Conservation (phyloP, 2,888 invertebrate genomes). For the Oasisia sp. region DNA sequence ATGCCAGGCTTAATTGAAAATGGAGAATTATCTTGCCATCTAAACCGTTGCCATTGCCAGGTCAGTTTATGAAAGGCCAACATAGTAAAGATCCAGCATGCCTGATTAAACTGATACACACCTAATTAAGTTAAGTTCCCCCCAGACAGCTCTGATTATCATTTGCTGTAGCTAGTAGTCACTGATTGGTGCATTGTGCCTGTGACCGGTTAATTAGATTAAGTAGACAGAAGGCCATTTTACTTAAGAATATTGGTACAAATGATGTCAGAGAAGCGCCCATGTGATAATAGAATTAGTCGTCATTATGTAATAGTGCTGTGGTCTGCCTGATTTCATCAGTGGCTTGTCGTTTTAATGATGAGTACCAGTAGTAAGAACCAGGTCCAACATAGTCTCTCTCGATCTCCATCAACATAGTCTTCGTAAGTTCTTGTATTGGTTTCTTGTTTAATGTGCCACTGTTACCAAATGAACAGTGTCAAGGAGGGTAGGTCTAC, state of each 20-base stretch:
- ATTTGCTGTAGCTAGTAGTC: background rate
- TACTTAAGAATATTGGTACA: background rate
- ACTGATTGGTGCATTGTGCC: background rate
- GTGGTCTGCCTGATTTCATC: background rate
- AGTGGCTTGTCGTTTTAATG: background rate
- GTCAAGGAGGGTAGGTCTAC: too few species aligned
- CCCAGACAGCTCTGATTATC: background rate
- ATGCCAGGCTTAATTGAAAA: background rate
- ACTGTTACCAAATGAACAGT: too few species aligned
- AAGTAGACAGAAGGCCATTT: background rate
- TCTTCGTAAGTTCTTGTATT: background rate
- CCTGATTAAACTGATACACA: slow-evolving; percentile 10
- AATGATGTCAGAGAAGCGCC: background rate
- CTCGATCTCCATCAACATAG: background rate
- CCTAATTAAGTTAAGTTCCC: background rate
- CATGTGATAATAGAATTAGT: background rate
- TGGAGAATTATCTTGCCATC: background rate
- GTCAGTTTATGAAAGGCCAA: background rate
- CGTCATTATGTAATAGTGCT: background rate
- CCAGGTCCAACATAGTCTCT: too few species aligned
- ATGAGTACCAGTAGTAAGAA: background rate
- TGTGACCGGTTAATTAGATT: background rate
- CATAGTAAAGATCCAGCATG: background rate
- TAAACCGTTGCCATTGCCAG: background rate
- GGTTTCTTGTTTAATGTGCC: too few species aligned